These are phyloP conservation scores for Tangara arthus DNA, from an alignment of 2,797 vertebrate genomes.

Conservation along the genomic window DNA sequence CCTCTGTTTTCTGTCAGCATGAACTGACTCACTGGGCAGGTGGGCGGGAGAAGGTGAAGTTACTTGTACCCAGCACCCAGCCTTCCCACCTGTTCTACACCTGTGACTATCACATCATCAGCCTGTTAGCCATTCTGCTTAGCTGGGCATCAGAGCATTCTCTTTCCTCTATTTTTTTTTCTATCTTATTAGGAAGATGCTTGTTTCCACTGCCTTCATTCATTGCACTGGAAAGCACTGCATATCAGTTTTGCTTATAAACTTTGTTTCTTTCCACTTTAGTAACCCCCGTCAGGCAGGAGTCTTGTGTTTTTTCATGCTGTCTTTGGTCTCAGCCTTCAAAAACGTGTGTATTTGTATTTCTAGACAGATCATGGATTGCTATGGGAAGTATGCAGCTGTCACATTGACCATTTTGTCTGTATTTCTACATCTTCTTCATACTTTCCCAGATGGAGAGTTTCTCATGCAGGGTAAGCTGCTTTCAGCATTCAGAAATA, in stretches of 20 bases:
- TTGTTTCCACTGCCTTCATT: not conserved
- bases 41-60: not conserved
- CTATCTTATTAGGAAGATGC: not conserved
- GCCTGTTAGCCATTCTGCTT: not conserved
- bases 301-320: not conserved
- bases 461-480: slow-evolving; percentile 79
- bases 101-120: not conserved
- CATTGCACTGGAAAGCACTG: not conserved
- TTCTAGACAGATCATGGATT: slow-evolving; percentile 75
- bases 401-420: slow-evolving; percentile 80
- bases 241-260: not conserved
- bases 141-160: not conserved
- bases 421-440: slow-evolving; percentile 82
- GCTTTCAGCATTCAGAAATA: not conserved
- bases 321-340: not conserved
- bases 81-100: not conserved
- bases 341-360: slow-evolving; percentile 24
- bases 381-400: slow-evolving; percentile 81
- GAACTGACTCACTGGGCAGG: not conserved
- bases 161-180: not conserved
- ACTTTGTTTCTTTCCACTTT: not conserved
- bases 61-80: not conserved
- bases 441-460: slow-evolving; percentile 85
- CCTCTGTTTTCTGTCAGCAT: not conserved
- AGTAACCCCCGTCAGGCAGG: not conserved